Evolutionary conservation across 2,113 vertebrate species (phyloP), one percentile per base, ranked within the genome.

Genomic region (Xiphophorus maculatus): DNA sequence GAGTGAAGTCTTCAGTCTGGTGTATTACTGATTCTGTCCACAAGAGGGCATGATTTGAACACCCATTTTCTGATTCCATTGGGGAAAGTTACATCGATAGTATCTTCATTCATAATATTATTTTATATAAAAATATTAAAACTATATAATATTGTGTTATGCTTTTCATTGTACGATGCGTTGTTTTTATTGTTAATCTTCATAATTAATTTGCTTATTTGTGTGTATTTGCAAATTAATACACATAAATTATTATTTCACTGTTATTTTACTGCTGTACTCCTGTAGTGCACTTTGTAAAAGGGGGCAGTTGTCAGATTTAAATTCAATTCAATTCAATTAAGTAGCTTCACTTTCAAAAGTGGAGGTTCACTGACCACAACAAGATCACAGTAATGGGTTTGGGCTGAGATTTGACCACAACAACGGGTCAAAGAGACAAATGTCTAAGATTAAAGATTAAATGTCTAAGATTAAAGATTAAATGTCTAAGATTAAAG

Each of bases 11-110:
- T n/a, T 69, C 33, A 60, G 22, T 28, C 19, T 42, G 22, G 8
- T 60, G 73, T 69, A 27, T 3, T 79, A 28, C 44, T 48, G 4
- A 0, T 35, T 37, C 3, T 73, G 15, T 29, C 83, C 89, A 86
- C 79, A 27, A 79, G 80, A 54, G 11, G 73, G 77, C 5, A 17
- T 30, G 29, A 81, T 27, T 25, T 32, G 22, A 74, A 3, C 72
- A 61, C 73, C 27, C 27, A 33, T 61, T 1, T 2, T 13, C 7
- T n/a, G 5, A 11, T n/a, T 12, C 25, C 22, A 3, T 40, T 13
- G 40, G 33, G 33, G 1, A 35, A 35, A 35, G 10, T 40, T 40
- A 40, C 40, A 11, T 40, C 12, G 11, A 10, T 3, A 40, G 11
- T 22, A 62, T 22, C 33, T 61, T 58, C 14, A 1, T 4, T 60